Evolutionary conservation across 1,140 invertebrate species (phyloP).

Genomic region (Ceratitis capitata): DNA sequence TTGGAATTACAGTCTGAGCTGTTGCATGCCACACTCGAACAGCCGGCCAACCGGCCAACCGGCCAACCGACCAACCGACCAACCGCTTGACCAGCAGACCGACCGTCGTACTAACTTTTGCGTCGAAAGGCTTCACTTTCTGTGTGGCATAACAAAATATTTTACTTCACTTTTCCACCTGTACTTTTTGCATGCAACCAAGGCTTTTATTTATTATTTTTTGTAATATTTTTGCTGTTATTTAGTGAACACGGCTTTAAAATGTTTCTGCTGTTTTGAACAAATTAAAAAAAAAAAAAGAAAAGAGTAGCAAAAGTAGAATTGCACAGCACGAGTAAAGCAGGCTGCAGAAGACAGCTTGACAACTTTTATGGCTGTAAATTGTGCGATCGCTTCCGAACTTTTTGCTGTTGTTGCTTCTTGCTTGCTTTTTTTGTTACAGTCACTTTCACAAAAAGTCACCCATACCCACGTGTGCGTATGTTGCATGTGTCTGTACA

Average conservation of each 20-base stretch:
- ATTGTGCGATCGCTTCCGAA: not conserved
- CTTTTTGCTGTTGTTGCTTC: too few relatives aligned
- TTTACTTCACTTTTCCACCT: not conserved
- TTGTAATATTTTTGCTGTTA: not conserved
- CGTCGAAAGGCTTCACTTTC: not conserved
- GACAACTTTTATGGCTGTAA: not conserved
- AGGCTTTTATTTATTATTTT: not conserved
- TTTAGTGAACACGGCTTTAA: not conserved
- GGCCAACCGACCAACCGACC: too few relatives aligned
- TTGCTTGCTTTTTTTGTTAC: not conserved
- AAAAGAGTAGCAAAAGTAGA: not conserved
- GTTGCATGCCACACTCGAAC: not conserved
- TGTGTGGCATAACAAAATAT: not conserved
- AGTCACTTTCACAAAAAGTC: not conserved
- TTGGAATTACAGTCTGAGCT: not conserved
- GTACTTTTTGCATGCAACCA: not conserved
- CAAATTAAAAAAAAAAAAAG: not conserved
- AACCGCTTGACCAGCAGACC: too few relatives aligned
- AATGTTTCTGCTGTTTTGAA: not conserved
- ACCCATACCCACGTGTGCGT: not conserved
- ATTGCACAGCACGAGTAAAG: not conserved
- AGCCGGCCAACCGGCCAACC: too few relatives aligned
- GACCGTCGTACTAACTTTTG: too few relatives aligned
- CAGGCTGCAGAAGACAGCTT: not conserved
- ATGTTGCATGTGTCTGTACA: not conserved